These are phyloP conservation scores for Laspeyria flexula DNA, from an alignment of 2,888 invertebrate genomes.

Conservation along the genomic window DNA sequence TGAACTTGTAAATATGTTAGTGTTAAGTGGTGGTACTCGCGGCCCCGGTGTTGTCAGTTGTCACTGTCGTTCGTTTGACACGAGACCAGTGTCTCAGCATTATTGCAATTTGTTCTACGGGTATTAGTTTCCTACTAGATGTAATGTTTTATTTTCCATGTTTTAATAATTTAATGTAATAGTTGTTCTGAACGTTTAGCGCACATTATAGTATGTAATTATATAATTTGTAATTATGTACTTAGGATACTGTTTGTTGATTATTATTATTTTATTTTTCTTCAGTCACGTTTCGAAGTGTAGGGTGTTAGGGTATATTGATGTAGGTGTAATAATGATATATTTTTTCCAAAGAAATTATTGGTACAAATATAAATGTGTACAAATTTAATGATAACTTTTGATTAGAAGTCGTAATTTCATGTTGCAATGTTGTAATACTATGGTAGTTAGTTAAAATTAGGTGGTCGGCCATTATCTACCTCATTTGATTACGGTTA, in stretches of 20 bases:
- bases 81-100: constrained; percentile 49
- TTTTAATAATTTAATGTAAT: constrained; percentile 64
- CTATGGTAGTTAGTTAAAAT: constrained; percentile 76
- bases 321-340: constrained; percentile 57
- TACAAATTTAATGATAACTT: constrained; percentile 79
- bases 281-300: constrained; percentile 69
- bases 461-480: constrained; percentile 78
- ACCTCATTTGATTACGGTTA: constrained; percentile 73
- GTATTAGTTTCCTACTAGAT: constrained; percentile 86
- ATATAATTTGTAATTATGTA: constrained; percentile 60
- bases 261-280: constrained; percentile 83
- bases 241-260: constrained; percentile 78
- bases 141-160: constrained; percentile 78
- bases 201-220: constrained; percentile 71
- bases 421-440: constrained; percentile 81
- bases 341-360: constrained; percentile 84
- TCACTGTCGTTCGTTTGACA: constrained; percentile 29
- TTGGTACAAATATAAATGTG: constrained; percentile 84
- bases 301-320: constrained; percentile 68
- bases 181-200: constrained; percentile 70
- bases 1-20: constrained; percentile 68
- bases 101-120: constrained; percentile 84
- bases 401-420: constrained; percentile 75
- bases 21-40: constrained; percentile 70
- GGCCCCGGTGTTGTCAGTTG: constrained; percentile 45